phyloP scores from a whole-genome alignment of 2,113 vertebrate genomes.

The Leptodactylus fuscus region DNA sequence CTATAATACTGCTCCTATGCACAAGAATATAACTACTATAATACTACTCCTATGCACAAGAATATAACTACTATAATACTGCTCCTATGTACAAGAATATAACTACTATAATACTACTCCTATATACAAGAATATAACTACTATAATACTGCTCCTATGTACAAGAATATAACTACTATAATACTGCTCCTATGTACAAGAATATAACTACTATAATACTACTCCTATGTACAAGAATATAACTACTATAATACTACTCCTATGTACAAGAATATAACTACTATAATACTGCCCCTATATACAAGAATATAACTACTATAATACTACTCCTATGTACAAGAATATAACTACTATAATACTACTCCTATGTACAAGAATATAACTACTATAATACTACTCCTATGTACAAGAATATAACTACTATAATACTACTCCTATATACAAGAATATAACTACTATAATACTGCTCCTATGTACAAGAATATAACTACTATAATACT shows the following conservation, averaged over 20 bases:
- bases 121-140: slow-evolving; percentile 5
- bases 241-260: background rate
- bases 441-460: slow-evolving; percentile 19
- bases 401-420: slow-evolving; percentile 17
- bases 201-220: background rate
- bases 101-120: background rate
- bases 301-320: slow-evolving; percentile 18
- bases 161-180: slow-evolving; percentile 4
- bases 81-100: background rate
- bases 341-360: slow-evolving; percentile 10
- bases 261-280: slow-evolving; percentile 3
- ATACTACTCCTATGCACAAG: background rate
- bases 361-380: background rate
- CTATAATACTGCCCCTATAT: slow-evolving; percentile 7
- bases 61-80: slow-evolving; percentile 7
- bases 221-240: slow-evolving; percentile 1
- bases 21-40: background rate
- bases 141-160: background rate
- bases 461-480: background rate
- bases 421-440: slow-evolving; percentile 4
- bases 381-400: slow-evolving; percentile 9
- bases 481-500: slow-evolving; percentile 16
- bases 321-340: slow-evolving; percentile 1
- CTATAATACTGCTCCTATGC: background rate
- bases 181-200: background rate